Evolutionary conservation across 2,888 invertebrate genomes (phyloP).

Genomic region (Oscheius myriophilus): DNA sequence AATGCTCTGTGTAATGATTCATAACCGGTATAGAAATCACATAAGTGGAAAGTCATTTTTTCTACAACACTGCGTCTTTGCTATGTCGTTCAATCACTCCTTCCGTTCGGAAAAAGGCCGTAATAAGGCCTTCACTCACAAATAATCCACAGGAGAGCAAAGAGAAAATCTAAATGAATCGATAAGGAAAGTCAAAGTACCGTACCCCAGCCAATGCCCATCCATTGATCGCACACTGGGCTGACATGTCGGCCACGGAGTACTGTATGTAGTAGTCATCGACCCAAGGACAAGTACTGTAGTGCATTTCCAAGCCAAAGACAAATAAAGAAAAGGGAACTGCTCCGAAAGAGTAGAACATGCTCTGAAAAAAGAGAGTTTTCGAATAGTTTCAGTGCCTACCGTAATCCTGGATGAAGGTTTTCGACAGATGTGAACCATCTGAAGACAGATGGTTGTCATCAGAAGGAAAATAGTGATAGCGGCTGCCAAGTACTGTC

Average conservation of each 20-base stretch:
- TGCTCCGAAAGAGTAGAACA: conserved; percentile 65
- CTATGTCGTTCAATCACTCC: conserved; percentile 15
- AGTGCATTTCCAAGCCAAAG: conserved; percentile 69
- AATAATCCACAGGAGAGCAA: conserved; percentile 66
- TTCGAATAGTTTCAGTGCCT: conserved; percentile 13
- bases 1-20: not conserved
- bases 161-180: conserved; percentile 61
- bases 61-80: conserved; percentile 14
- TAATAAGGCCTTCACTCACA: conserved; percentile 66
- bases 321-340: conserved; percentile 66
- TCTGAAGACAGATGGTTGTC: conserved; percentile 56
- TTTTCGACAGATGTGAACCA: conserved; percentile 56
- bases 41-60: not conserved
- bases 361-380: conserved; percentile 50
- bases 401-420: conserved; percentile 61
- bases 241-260: conserved; percentile 51
- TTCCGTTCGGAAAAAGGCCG: conserved; percentile 62
- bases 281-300: conserved; percentile 68
- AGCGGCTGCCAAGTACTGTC: conserved; percentile 58
- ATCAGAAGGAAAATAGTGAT: conserved; percentile 56
- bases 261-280: conserved; percentile 58
- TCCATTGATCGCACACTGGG: conserved; percentile 67
- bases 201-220: conserved; percentile 68
- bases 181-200: not conserved
- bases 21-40: conserved; percentile 23